Conservation (phyloP, 2,113 vertebrate species). For the Mus musculus region DNA sequence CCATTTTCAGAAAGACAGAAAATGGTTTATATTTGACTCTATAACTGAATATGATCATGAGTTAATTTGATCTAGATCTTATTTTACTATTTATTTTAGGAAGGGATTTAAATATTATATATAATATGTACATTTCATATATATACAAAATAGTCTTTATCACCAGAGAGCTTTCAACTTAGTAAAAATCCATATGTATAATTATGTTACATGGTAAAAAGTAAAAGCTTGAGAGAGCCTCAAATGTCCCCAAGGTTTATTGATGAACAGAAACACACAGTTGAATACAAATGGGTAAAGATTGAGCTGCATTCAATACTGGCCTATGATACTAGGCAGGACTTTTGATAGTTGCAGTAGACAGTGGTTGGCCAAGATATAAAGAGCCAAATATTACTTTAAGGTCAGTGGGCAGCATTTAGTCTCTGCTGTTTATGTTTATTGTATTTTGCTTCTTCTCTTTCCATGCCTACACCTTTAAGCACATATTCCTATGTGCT, state of each 20-base stretch:
- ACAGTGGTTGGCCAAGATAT: not conserved
- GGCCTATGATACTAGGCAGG: not conserved
- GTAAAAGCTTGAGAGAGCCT: not conserved
- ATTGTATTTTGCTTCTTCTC: not conserved
- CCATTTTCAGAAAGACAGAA: slow-evolving; percentile 41
- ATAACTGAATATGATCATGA: slow-evolving; percentile 57
- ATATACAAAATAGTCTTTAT: not conserved
- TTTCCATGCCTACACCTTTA: not conserved
- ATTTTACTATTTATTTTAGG: slow-evolving; percentile 20
- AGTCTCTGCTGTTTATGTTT: not conserved
- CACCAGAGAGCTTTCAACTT: slow-evolving; percentile 34
- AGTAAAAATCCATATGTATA: slow-evolving; percentile 17
- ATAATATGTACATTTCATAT: not conserved
- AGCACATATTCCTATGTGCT: not conserved
- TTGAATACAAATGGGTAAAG: not conserved
- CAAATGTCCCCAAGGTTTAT: not conserved
- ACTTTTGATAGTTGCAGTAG: not conserved
- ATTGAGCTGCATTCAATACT: not conserved
- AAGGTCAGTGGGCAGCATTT: not conserved
- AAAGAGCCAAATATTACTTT: not conserved
- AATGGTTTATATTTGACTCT: slow-evolving; percentile 26
- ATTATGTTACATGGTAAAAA: not conserved
- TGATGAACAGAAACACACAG: not conserved
- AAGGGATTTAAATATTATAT: not conserved
- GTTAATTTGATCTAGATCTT: slow-evolving; percentile 16